Evolutionary conservation across 2,113 vertebrate genomes (phyloP).

Genomic region (Acinonyx jubatus): DNA sequence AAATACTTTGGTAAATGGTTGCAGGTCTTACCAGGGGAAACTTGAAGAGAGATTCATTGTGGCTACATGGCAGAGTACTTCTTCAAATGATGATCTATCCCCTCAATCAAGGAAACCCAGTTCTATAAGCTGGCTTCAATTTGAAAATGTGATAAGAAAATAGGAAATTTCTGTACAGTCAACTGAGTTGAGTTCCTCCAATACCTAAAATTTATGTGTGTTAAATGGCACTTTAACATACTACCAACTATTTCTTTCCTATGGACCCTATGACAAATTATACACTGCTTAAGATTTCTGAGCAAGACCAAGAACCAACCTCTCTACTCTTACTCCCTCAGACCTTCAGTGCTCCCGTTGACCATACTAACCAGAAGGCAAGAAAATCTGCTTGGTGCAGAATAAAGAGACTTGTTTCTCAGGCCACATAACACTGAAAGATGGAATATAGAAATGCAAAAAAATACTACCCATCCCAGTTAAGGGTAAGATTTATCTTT

Average conservation of each 20-base stretch:
- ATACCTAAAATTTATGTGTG: background rate
- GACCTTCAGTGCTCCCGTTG: background rate
- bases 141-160: background rate
- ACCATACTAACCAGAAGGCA: background rate
- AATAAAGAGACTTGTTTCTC: background rate
- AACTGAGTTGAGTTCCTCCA: background rate
- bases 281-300: background rate
- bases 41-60: background rate
- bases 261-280: background rate
- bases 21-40: background rate
- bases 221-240: background rate
- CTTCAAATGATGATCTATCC: background rate
- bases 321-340: background rate
- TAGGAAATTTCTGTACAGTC: background rate
- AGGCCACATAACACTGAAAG: background rate
- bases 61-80: background rate
- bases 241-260: background rate
- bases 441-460: background rate
- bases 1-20: background rate
- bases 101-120: background rate
- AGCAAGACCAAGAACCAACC: fast-evolving
- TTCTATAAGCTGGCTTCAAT: background rate
- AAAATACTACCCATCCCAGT: background rate
- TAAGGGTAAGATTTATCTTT: background rate
- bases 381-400: background rate